Base-by-base conservation (phyloP, 2,888 invertebrate genomes). In the Ephialtes manifestator region DNA sequence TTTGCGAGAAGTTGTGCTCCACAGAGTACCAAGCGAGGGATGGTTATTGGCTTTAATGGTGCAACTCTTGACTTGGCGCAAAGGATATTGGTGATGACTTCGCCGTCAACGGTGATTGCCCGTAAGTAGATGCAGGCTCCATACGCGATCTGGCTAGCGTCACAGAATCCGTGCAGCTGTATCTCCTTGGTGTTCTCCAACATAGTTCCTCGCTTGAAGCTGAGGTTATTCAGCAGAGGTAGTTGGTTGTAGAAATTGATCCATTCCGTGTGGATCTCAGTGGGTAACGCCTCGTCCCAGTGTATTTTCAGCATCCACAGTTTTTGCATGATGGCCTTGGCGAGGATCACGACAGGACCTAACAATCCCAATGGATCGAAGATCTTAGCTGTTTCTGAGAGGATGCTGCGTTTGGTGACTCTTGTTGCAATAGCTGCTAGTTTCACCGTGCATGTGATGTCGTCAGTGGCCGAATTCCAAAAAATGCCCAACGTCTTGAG, bases 131-230 rank as follows among this genome's bases (percentile, higher is more conserved):
- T 24, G 24, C 24, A 24, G 24, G 86, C 86, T 7, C 88, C 88
- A 43, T 87, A 88, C 11, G 81, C 87, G 8, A 2, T 58, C 28
- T 79, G 58, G 15, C 77, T 77, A 11, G 88, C 87, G 67, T 88
- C 88, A 11, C 77, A 72, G 65, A 88, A 89, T 18, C 86, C 88
- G 51, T 88, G 87, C 13, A 89, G 46, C 55, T 89, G 65, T 13
- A 87, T 70, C 0, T 58, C 18, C 31, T 4, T 39, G 0, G 46
- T 8, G 1, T 74, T 13, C 2, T 8, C 10, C 0, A 8, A 2
- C 8, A 28, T 20, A 1, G 39, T 24, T 24, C 13, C 10, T 18
- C 83, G 63, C 1, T n/a, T 28, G 39, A 83, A 68, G 4, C 24
- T 13, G 0, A 81, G 2, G 0, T 83, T 18, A n/a, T 83, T 76